Conservation (phyloP, 1,140 invertebrate genomes). For the Pemphigus obesinymphae region DNA sequence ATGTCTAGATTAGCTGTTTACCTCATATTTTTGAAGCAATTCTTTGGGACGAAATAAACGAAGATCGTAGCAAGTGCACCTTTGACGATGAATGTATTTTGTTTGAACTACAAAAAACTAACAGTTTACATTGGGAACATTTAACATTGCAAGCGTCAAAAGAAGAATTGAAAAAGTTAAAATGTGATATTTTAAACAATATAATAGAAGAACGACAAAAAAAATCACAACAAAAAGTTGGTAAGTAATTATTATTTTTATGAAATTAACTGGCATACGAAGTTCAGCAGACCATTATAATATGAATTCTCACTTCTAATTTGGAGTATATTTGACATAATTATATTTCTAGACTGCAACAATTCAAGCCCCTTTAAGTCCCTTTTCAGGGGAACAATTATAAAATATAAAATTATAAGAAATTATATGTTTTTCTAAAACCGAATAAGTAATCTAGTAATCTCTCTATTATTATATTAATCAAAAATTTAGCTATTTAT, state of each 20-base stretch:
- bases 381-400: too few species aligned
- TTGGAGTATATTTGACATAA: too few species aligned
- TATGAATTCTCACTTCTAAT: too few species aligned
- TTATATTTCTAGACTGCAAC: too few species aligned
- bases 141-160: conserved; percentile 54
- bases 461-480: too few species aligned
- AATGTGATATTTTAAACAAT: conserved; percentile 52
- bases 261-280: neutral
- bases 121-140: conserved; percentile 56
- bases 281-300: too few species aligned
- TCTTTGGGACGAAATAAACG: conserved; percentile 56
- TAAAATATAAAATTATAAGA: too few species aligned
- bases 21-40: conserved; percentile 65
- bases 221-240: conserved; percentile 50
- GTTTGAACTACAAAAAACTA: conserved; percentile 59
- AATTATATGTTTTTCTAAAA: too few species aligned
- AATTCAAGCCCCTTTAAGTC: too few species aligned
- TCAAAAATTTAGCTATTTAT: too few species aligned
- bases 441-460: too few species aligned
- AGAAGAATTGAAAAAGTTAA: conserved; percentile 55
- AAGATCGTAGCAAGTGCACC: conserved; percentile 57
- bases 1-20: conserved; percentile 57
- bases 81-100: conserved; percentile 56
- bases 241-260: conserved; percentile 54
- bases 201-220: neutral